A percentile compares a stretch with the other conserved stretches of the same genome.
These are phyloP conservation scores for Thalpophila matura DNA, from an alignment of 2,888 invertebrate genomes.

Conservation along the genomic window DNA sequence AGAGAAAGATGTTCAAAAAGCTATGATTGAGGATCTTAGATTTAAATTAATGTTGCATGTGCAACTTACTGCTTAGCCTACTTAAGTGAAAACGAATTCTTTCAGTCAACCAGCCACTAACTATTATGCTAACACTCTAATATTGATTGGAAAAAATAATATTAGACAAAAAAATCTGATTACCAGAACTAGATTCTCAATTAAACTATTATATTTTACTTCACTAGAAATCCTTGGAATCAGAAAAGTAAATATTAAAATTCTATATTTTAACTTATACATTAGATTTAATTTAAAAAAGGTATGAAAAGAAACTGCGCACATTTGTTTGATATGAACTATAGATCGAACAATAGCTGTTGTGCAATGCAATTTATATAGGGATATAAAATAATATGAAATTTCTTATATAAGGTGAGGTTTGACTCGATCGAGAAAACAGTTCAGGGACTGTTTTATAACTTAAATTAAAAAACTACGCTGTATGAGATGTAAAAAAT, in stretches of 20 bases:
- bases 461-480: background rate
- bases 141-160: background rate
- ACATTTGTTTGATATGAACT: background rate
- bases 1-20: no score
- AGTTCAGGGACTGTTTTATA: background rate
- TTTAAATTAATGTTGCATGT: no score
- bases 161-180: slow-evolving; percentile 12
- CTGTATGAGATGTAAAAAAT: no score
- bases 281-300: slow-evolving; percentile 9
- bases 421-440: background rate
- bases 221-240: slow-evolving; percentile 11
- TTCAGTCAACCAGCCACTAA: no score
- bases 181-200: slow-evolving; percentile 67
- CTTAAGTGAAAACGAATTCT: no score
- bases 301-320: slow-evolving; percentile 16
- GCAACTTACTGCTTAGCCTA: no score
- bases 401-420: background rate
- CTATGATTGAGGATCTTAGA: no score
- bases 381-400: slow-evolving; percentile 33
- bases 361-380: slow-evolving; percentile 21
- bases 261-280: background rate
- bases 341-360: background rate
- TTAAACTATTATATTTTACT: slow-evolving; percentile 56
- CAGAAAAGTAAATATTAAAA: slow-evolving; percentile 13
- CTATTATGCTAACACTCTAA: no score